Conservation (phyloP, 2,113 vertebrate species). For the Microtus oregoni region DNA sequence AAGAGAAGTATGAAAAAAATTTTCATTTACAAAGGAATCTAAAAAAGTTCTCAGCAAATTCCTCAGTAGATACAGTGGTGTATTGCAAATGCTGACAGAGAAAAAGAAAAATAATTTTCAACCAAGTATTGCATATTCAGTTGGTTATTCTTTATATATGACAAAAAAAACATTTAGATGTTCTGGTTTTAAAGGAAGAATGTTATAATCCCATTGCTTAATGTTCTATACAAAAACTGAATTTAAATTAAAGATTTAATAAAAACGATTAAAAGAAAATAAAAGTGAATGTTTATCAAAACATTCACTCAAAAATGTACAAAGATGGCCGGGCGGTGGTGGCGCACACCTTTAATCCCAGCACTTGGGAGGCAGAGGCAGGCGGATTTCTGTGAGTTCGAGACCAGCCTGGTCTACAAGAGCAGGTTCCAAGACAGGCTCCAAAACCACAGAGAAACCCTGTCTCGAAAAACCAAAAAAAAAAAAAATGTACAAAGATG, state of each 20-base stretch:
- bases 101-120: neutral
- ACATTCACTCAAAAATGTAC: neutral
- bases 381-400: too few species aligned
- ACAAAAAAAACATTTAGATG: neutral
- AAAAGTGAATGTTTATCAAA: neutral
- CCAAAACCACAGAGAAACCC: too few species aligned
- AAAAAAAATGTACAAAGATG: neutral
- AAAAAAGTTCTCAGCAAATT: neutral
- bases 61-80: neutral
- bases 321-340: neutral
- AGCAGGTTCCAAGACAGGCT: too few species aligned
- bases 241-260: neutral
- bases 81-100: neutral
- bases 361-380: too few species aligned
- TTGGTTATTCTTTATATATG: neutral
- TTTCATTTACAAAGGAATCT: neutral
- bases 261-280: neutral
- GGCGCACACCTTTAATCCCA: too few species aligned
- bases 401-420: too few species aligned
- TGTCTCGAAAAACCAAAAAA: too few species aligned
- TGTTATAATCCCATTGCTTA: neutral
- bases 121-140: neutral
- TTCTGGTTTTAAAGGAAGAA: neutral
- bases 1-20: neutral
- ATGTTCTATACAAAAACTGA: neutral